A percentile compares a stretch with the other conserved stretches of the same genome.
Conservation (phyloP, 2,113 vertebrate species). For the Saccopteryx leptura region DNA sequence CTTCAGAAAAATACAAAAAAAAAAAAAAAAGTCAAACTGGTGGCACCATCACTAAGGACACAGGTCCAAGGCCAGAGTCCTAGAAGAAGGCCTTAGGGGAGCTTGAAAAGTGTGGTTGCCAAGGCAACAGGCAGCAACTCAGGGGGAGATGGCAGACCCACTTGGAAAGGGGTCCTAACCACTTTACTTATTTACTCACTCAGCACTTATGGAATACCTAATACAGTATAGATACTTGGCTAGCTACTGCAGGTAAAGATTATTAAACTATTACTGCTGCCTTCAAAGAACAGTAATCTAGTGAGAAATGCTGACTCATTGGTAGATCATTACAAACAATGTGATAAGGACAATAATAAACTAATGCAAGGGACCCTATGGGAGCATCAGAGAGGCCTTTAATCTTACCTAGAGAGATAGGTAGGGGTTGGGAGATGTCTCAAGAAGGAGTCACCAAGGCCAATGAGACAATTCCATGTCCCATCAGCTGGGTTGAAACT, state of each 20-base stretch:
- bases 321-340: background rate
- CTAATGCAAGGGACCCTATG: background rate
- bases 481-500: background rate
- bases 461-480: background rate
- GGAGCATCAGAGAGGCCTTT: background rate
- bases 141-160: fast-evolving
- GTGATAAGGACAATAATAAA: background rate
- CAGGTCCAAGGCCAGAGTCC: background rate
- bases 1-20: too few species aligned
- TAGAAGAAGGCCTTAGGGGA: background rate
- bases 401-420: background rate
- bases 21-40: background rate
- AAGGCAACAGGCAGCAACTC: background rate
- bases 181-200: background rate
- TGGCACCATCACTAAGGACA: background rate
- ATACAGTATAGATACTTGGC: background rate
- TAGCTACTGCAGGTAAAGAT: background rate
- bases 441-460: background rate
- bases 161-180: background rate
- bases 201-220: background rate
- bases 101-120: background rate
- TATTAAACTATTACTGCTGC: background rate
- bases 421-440: background rate
- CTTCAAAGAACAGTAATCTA: background rate
- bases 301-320: background rate